Percentiles rank a stretch among this genome's conserved stretches.
Evolutionary conservation across 2,888 invertebrate species (phyloP).

Genomic region (Cancer borealis): DNA sequence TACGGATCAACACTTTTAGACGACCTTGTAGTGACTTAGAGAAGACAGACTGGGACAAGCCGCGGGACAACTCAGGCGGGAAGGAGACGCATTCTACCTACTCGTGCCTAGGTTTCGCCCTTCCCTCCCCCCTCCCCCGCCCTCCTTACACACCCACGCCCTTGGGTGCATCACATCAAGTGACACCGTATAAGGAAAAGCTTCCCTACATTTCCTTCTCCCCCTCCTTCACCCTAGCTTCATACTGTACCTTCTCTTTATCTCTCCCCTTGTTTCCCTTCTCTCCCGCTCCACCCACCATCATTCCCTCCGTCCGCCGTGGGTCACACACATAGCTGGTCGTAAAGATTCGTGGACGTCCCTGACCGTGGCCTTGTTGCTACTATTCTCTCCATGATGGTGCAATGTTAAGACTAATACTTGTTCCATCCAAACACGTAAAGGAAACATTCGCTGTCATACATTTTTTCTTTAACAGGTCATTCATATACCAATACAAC

Average conservation of each 20-base stretch:
- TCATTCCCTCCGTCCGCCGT: background rate
- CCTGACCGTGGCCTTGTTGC: background rate
- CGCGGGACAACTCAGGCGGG: background rate
- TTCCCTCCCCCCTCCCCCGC: background rate
- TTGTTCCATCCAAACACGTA: background rate
- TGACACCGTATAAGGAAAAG: slow-evolving; percentile 6
- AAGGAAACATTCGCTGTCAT: background rate
- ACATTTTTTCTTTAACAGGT: background rate
- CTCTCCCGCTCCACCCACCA: background rate
- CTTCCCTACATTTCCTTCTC: background rate
- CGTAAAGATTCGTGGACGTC: no score
- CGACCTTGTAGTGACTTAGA: slow-evolving; percentile 9
- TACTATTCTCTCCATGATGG: background rate
- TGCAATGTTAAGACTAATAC: background rate
- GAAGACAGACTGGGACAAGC: background rate
- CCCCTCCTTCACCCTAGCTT: background rate
- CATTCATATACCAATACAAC: background rate
- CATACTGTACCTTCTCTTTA: background rate
- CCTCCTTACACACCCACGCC: background rate
- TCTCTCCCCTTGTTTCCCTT: background rate
- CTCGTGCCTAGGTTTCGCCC: background rate
- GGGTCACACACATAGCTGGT: background rate
- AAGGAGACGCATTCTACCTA: background rate
- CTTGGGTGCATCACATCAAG: background rate
- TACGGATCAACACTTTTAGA: slow-evolving; percentile 28